Base-by-base conservation (phyloP, 2,888 invertebrate species). In the Nymphalis urticae region DNA sequence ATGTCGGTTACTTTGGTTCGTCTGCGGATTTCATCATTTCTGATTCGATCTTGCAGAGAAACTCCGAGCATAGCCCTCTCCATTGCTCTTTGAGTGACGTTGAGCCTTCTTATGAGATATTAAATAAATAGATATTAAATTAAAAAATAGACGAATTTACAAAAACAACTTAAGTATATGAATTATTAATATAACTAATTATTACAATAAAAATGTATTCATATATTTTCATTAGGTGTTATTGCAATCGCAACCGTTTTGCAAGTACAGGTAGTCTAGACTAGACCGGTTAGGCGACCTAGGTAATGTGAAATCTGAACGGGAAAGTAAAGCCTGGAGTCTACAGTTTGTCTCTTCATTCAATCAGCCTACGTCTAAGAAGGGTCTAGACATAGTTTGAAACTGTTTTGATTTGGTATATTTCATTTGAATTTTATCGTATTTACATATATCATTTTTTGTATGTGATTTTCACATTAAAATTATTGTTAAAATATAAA, bases 281-380 rank as follows among this genome's bases (percentile, higher is more conserved):
- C 75, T n/a, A 27, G 68, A 76, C 76, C 75, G 72, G 76, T 74
- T 72, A 63, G 62, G 56, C 69, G 73, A 72, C 75, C 72, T 71
- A 70, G 64, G 69, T 60, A 62, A 72, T 66, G 74, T 75, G 74
- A 75, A 75, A 75, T 72, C 73, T 65, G 61, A 67, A 66, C 68
- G 70, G 68, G 72, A 75, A 73, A 72, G 73, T 73, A 65, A 24
- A 53, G 64, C 59, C 64, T 42, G 64, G 65, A 54, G 8, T 48
- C 48, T 54, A 64, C 56, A 9, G 8, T 32, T 21, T 36, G 36
- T 19, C 8, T 36, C 58, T 19, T 56, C 68, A 63, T 64, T 69
- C 48, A 64, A 53, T 56, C 51, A 24, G 24, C 13, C 10, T 42
- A 13, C 42, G 42, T 58, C 63, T 54, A 58, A 59, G 48, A 48